Percentiles rank a stretch among this genome's conserved stretches.
Evolutionary conservation across 2,113 vertebrate genomes (phyloP).

Genomic region (Pelvicachromis taeniatus): DNA sequence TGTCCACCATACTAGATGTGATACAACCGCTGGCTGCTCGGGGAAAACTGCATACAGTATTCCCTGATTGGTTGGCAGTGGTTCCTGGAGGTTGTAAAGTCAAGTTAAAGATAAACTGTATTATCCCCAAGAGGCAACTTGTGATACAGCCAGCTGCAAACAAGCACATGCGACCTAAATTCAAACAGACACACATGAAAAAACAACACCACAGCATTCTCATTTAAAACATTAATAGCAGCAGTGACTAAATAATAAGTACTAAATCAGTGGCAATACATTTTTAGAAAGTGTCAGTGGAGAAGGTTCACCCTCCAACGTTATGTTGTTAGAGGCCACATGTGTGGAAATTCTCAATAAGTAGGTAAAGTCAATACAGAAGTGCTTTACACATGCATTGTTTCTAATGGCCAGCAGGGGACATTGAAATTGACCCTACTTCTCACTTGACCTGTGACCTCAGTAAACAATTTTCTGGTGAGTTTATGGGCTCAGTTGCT

Average conservation of each 20-base stretch:
- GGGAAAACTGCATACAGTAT: not conserved
- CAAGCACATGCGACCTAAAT: not conserved
- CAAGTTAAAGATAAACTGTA: not conserved
- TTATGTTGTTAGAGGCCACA: not conserved
- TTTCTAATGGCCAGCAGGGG: not conserved
- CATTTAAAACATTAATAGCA: not conserved
- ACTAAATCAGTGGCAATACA: not conserved
- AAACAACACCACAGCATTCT: not conserved
- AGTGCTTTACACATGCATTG: not conserved
- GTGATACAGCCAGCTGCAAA: not conserved
- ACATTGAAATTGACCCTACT: not conserved
- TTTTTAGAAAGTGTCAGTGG: not conserved
- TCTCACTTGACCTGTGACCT: not conserved
- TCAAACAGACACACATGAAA: not conserved
- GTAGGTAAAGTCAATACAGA: not conserved
- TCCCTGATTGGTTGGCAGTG: not conserved
- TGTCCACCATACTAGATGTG: not conserved
- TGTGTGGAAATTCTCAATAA: not conserved
- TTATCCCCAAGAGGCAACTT: not conserved
- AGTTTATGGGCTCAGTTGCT: not conserved
- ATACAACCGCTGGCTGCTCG: not conserved
- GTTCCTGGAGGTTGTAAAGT: not conserved
- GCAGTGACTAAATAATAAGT: not conserved
- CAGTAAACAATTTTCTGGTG: not conserved
- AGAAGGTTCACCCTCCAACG: not conserved